A percentile compares a stretch with the other conserved stretches of the same genome.
Evolutionary conservation across 2,888 invertebrate species (phyloP).

Genomic region (Melanostoma mellinum): DNA sequence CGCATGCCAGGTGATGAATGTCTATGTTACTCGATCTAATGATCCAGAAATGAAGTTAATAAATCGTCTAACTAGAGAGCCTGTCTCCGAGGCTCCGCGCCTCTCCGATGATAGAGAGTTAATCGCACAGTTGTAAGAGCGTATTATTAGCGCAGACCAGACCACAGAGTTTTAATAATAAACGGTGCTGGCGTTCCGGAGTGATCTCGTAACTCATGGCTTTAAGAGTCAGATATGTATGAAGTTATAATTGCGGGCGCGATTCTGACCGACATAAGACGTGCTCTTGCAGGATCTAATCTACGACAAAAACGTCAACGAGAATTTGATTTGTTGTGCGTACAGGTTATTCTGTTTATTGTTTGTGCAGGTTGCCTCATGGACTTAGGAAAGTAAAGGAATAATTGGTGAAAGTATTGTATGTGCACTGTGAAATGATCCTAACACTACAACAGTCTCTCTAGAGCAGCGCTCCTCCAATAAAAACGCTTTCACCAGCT

Average conservation of each 20-base stretch:
- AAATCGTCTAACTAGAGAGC: conserved; percentile 79
- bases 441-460: no score
- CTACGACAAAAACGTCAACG: conserved; percentile 17
- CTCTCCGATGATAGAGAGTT: conserved; percentile 65
- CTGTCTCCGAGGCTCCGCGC: conserved; percentile 30
- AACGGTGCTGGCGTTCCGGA: conserved; percentile 64
- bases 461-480: no score
- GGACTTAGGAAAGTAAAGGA: conserved; percentile 13
- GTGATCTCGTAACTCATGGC: conserved; percentile 52
- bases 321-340: conserved; percentile 50
- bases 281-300: conserved; percentile 9
- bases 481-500: no score
- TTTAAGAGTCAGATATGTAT: conserved; percentile 22
- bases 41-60: conserved; percentile 81
- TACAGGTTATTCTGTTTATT: conserved; percentile 47
- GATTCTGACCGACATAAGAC: conserved; percentile 53
- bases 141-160: conserved; percentile 67
- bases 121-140: conserved; percentile 68
- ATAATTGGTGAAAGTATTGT: conserved; percentile 74
- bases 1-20: conserved; percentile 79
- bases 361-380: background rate
- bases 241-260: conserved; percentile 48
- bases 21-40: conserved; percentile 81
- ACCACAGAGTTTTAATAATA: conserved; percentile 60
- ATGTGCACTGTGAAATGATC: conserved; percentile 14